Evolutionary conservation across 23 tunicate species (phyloP).

Genomic region (Botrylloides violaceus): DNA sequence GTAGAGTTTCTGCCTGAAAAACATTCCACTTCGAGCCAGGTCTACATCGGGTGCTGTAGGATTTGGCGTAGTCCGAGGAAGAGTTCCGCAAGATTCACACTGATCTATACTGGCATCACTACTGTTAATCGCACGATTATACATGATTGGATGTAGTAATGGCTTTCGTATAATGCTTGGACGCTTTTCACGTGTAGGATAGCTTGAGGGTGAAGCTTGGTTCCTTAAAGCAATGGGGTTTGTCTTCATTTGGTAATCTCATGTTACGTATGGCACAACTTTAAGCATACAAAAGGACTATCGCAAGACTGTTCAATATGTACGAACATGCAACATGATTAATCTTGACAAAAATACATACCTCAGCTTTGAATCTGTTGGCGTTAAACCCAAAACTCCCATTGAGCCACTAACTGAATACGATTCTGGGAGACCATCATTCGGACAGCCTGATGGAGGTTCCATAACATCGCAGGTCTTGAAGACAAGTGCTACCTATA

Average conservation of each 20-base stretch:
- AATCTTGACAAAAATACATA: no score
- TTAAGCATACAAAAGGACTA: no score
- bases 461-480: neutral
- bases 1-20: constrained; percentile 60
- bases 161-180: neutral
- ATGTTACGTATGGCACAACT: no score
- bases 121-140: neutral
- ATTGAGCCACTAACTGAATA: neutral
- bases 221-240: neutral
- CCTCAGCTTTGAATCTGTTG: neutral
- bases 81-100: neutral
- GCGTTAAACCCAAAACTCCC: neutral
- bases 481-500: no score
- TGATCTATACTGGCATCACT: neutral
- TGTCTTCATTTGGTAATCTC: no score
- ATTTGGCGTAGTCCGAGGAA: neutral
- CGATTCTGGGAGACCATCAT: neutral
- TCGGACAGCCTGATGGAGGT: no score
- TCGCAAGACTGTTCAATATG: no score
- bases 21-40: constrained; percentile 13
- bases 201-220: neutral
- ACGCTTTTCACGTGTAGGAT: neutral
- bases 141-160: neutral
- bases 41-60: neutral
- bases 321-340: no score